Evolutionary conservation across 2,797 vertebrate species (phyloP), one percentile per base, ranked within the genome.

Genomic region (Tympanoctomys barrerae): DNA sequence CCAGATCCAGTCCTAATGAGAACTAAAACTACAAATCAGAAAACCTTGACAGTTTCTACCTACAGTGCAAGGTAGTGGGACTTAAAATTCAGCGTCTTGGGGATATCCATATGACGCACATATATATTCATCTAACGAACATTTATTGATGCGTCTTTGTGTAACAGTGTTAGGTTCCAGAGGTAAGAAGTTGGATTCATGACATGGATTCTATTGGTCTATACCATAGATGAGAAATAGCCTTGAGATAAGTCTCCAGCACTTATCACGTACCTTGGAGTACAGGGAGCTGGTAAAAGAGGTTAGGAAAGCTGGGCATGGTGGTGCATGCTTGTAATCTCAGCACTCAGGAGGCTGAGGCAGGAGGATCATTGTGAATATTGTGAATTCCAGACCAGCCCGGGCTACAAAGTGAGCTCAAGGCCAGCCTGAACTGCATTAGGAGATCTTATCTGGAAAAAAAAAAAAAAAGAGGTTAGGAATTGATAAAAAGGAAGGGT

Each of bases 1-100:
- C 19, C n/a, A 91, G 61, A 52, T 87, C 62, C 73, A 46, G 71
- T 75, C 24, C 52, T 97, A 77, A 80, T 84, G 88, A 95, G 71
- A 94, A 89, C 64, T 54, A 64, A 84, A 36, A 93, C 39, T 79
- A 61, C 61, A 10, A 87, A 19, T 84, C n/a, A 94, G 59, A 91
- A 87, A 91, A 81, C 80, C 75, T 62, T 14, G 21, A 24, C 42
- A 31, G 8, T 91, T 80, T 90, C 77, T 92, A 11, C 59, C 64
- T 91, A 59, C 6, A 87, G 36, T 42, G 11, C 31, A 79, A 85
- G 33, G 24, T 82, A 92, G 46, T 61, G 24, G 70, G 42, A 3
- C 79, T 96, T 93, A 62, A 70, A 66, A 62, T 87, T 89, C 5
- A 8, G 66, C 3, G 0, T 61, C 33, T 78, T 94, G 39, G 46